Base-by-base conservation (phyloP, 2,888 invertebrate genomes). In the Zaprionus lineosus region DNA sequence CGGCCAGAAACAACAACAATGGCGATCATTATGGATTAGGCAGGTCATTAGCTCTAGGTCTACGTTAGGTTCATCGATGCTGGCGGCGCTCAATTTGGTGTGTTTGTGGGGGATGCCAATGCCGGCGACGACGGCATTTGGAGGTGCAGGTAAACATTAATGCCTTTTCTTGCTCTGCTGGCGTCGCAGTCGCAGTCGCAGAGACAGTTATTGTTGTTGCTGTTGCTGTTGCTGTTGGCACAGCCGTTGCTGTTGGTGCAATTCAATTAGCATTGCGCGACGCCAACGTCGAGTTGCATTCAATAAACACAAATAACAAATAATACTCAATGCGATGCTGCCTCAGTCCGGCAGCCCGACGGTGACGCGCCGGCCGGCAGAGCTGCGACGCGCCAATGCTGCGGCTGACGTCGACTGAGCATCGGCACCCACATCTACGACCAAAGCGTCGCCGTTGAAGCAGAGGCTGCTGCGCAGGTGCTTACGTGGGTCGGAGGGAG, bases 401-500 rank as follows among this genome's bases (percentile, higher is more conserved):
- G 52, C 47, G 3, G 68, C 65, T 2, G 74, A 51, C 47, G 68
- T 58, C 46, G 87, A 72, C 47, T 46, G 51, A 16, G 73, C 43
- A 28, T 65, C 58, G 39, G 64, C 84, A 58, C 76, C 82, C 58
- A 86, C 87, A 36, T 87, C 71, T 18, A 86, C 87, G 37, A 87
- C 73, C 48, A 86, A 69, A 67, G 86, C 89, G 70, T 86, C 86
- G 75, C 87, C 87, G 70, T 83, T 85, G 52, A 89, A 86, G 68
- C 88, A 88, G 67, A 89, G 86, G 62, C 87, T 89, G 78, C 90
- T 89, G 70, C 86, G 87, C 79, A 88, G 83, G 72, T 89, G 89
- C 40, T 87, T 85, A 47, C 83, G 86, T 33, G 83, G 69, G 60
- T 73, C 82, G 39, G 78, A 40, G 48, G 67, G 62, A 37, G 68